A percentile compares a stretch with the other conserved stretches of the same genome.
These are phyloP conservation scores for Desoria tigrina DNA, from an alignment of 2,888 invertebrate genomes.

Conservation along the genomic window DNA sequence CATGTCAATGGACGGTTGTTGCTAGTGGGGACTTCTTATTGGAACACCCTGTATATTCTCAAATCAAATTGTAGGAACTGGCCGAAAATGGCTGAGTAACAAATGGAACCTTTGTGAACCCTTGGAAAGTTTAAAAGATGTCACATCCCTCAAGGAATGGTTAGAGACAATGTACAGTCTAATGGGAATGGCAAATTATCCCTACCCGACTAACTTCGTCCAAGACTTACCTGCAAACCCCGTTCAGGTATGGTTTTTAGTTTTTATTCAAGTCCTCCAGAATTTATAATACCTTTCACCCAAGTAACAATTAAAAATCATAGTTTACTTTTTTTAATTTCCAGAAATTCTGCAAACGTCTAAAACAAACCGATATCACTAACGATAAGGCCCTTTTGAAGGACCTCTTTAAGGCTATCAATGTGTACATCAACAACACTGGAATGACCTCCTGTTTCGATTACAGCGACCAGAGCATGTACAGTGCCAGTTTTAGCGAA, in stretches of 20 bases:
- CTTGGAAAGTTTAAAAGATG: slow-evolving; percentile 63
- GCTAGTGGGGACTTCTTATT: not conserved
- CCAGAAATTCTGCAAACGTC: slow-evolving; percentile 61
- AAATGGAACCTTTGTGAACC: slow-evolving; percentile 76
- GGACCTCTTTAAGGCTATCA: slow-evolving; percentile 68
- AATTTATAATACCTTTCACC: not conserved
- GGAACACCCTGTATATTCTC: not conserved
- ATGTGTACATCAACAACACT: slow-evolving; percentile 79
- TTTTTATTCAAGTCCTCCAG: not conserved
- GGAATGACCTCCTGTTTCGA: slow-evolving; percentile 70
- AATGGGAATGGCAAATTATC: slow-evolving; percentile 93
- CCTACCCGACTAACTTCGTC: slow-evolving; percentile 81
- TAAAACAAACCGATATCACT: slow-evolving; percentile 57
- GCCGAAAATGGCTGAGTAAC: slow-evolving; percentile 68
- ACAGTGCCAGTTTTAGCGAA: not conserved
- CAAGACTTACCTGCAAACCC: slow-evolving; percentile 81
- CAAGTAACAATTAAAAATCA: not conserved
- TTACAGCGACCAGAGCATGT: slow-evolving; percentile 58
- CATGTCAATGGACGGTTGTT: too few relatives aligned
- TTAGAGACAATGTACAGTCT: slow-evolving; percentile 71
- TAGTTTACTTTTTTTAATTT: slow-evolving; percentile 43
- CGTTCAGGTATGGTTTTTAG: slow-evolving; percentile 62
- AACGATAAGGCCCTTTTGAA: slow-evolving; percentile 62
- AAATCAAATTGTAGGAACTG: slow-evolving; percentile 62
- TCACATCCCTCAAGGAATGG: slow-evolving; percentile 67